Evolutionary conservation across 2,888 invertebrate species (phyloP).

Genomic region (Bursaphelenchus okinawaensis): DNA sequence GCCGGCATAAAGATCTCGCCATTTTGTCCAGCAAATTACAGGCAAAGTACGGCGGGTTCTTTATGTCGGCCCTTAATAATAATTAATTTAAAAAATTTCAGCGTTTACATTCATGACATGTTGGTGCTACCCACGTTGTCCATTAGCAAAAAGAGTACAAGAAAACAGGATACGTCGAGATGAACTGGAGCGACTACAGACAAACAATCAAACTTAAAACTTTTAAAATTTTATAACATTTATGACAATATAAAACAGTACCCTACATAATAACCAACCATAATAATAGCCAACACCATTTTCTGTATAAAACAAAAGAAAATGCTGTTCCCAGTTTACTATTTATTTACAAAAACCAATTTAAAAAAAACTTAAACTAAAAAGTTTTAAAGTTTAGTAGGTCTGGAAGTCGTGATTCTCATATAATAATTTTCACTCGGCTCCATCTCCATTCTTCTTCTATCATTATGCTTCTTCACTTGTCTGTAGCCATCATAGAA

Average conservation of each 20-base stretch:
- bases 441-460: slow-evolving; percentile 16
- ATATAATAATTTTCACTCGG: slow-evolving; percentile 10
- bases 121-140: neutral
- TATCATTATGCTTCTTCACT: slow-evolving; percentile 28
- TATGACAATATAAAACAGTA: neutral
- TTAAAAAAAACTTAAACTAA: neutral
- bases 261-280: too few species aligned
- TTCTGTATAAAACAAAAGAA: neutral
- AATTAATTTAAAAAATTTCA: neutral
- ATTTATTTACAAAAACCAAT: neutral
- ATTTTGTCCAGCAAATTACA: too few species aligned
- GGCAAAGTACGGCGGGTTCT: too few species aligned
- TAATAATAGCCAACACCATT: neutral
- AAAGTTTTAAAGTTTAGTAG: neutral
- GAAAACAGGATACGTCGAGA: neutral
- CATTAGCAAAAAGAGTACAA: neutral
- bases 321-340: neutral
- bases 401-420: neutral
- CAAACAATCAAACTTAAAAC: neutral
- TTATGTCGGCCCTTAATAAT: too few species aligned
- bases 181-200: neutral
- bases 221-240: neutral
- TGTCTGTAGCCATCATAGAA: slow-evolving; percentile 24
- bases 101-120: neutral
- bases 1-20: too few species aligned